Evolutionary conservation across 2,113 vertebrate genomes (phyloP).

Genomic region (Daphoenositta chrysoptera): DNA sequence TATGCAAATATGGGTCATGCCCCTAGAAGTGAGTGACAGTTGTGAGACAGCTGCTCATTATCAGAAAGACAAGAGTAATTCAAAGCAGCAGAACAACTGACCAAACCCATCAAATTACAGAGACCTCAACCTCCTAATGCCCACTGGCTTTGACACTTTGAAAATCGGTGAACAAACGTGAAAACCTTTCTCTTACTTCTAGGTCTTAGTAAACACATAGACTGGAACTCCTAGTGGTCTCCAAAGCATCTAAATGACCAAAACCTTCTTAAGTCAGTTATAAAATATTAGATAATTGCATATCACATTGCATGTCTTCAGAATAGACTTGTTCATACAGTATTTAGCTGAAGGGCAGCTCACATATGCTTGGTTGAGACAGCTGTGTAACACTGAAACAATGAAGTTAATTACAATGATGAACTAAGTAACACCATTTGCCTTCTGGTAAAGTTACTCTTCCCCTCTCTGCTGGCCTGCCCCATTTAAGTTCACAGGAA

Average conservation of each 20-base stretch:
- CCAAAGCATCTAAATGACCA: background rate
- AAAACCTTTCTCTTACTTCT: background rate
- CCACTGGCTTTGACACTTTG: rapidly evolving
- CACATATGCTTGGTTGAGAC: background rate
- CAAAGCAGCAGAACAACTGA: background rate
- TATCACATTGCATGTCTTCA: background rate
- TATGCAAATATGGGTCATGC: background rate
- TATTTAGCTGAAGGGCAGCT: background rate
- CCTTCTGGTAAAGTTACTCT: conserved; percentile 40
- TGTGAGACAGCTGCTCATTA: background rate
- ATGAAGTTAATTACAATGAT: background rate
- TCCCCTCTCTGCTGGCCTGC: background rate
- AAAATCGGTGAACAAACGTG: background rate
- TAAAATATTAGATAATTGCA: background rate
- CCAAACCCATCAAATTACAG: background rate
- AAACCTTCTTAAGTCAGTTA: background rate
- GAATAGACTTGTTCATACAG: background rate
- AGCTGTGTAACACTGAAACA: background rate
- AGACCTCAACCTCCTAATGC: background rate
- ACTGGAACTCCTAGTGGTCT: background rate
- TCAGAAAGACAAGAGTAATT: background rate
- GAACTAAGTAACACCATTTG: background rate
- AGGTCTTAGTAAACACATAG: background rate
- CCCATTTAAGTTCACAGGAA: background rate
- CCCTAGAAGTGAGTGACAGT: background rate